Base-by-base conservation (phyloP, 2,888 invertebrate species). In the Silvanus unidentatus region DNA sequence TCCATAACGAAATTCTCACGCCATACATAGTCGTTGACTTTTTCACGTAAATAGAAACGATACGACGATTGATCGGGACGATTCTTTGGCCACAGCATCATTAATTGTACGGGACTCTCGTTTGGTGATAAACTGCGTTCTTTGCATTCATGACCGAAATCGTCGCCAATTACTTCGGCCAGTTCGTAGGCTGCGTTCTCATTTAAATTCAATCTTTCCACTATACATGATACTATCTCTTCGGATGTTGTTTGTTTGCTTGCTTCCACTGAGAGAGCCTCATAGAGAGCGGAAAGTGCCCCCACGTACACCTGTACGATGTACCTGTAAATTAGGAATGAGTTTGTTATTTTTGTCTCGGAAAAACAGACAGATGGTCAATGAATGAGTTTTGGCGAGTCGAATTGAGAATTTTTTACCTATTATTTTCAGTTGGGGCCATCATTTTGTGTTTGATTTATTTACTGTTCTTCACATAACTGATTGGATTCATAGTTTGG, bases 241-340 rank as follows among this genome's bases (percentile, higher is more conserved):
- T 91, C 89, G 0, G 91, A 88, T 57, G 91, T 90, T 47, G 92
- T 92, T 71, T 90, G 88, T 68, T 92, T 93, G 56, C 90, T 90
- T 45, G 92, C 90, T 73, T 93, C 91, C 57, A 94, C 88, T 44
- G 88, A 88, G 53, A 93, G 78, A 53, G 90, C 89, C 74, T 93
- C 91, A 75, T 89, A 91, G 71, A 89, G 86, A 60, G 84, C 84
- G 62, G 89, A 89, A 64, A 91, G 77, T 58, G 88, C 87, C 62
- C 90, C 91, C 70, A 92, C 91, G 76, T 88, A 89, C 73, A 92
- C 91, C 81, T 91, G 79, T 59, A 86, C 82, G 69, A 86, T 84
- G 73, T 81, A 80, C 41, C 34, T 37, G n/a, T 4, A 37, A 9
- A 37, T 15, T 22, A 22, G 8, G 4, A 22, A 22, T n/a, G n/a